Percentiles rank a stretch among this genome's conserved stretches.
phyloP scores from a whole-genome alignment of 1,140 invertebrate genomes.

The Thaumetopoea pityocampa region DNA sequence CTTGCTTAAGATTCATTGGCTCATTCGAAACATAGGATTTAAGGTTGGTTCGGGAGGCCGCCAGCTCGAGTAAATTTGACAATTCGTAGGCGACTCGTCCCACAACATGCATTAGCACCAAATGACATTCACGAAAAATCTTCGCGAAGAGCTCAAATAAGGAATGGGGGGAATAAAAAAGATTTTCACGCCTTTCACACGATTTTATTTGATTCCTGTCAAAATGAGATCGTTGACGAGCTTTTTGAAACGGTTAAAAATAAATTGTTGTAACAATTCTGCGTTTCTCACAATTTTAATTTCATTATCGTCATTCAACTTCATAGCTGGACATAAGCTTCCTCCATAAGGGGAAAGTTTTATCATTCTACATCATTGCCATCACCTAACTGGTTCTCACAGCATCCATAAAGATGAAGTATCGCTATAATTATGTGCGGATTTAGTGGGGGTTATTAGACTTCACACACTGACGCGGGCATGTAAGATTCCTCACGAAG shows the following conservation, averaged over 20 bases:
- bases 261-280: too few relatives aligned
- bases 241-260: not conserved
- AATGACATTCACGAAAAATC: conserved; percentile 70
- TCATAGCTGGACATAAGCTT: too few relatives aligned
- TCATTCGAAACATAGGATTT: conserved; percentile 66
- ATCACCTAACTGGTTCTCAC: too few relatives aligned
- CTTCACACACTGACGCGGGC: too few relatives aligned
- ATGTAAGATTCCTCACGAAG: too few relatives aligned
- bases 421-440: too few relatives aligned
- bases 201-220: conserved; percentile 27
- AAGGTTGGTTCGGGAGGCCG: conserved; percentile 48
- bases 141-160: conserved; percentile 49
- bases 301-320: too few relatives aligned
- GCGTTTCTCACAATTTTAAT: too few relatives aligned
- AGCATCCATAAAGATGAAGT: too few relatives aligned
- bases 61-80: conserved; percentile 53
- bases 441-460: too few relatives aligned
- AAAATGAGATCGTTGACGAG: conserved; percentile 22
- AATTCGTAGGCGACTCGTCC: conserved; percentile 64
- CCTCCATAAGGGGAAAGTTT: too few relatives aligned
- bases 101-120: conserved; percentile 68
- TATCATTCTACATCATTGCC: too few relatives aligned
- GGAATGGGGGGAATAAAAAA: conserved; percentile 55
- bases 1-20: conserved; percentile 69
- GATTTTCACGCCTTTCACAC: conserved; percentile 30